Evolutionary conservation across 1,140 invertebrate species (phyloP).

Genomic region (Holotrichia oblita): DNA sequence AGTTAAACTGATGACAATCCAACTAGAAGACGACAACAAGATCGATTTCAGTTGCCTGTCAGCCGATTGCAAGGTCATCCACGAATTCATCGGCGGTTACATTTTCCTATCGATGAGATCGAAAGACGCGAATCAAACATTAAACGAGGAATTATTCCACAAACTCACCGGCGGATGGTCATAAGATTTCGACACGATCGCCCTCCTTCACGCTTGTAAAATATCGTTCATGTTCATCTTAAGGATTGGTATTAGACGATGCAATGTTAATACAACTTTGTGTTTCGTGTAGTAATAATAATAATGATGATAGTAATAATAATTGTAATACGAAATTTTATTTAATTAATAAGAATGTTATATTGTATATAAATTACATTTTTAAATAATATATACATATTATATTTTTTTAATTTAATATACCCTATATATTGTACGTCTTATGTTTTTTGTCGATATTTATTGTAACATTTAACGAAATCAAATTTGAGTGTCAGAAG

Average conservation of each 20-base stretch:
- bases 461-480: no score
- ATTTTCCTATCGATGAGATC: slow-evolving; percentile 98
- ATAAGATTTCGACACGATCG: slow-evolving; percentile 65
- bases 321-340: no score
- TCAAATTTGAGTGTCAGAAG: no score
- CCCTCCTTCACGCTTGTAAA: neutral
- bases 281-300: slow-evolving; percentile 13
- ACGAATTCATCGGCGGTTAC: slow-evolving; percentile 99
- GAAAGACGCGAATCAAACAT: slow-evolving; percentile 96
- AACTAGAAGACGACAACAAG: slow-evolving; percentile 92
- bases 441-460: neutral
- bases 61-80: slow-evolving; percentile 97
- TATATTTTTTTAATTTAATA: slow-evolving; percentile 31
- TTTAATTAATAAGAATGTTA: slow-evolving; percentile 5
- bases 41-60: slow-evolving; percentile 94
- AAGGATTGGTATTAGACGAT: slow-evolving; percentile 5
- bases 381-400: neutral
- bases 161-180: slow-evolving; percentile 97
- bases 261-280: neutral
- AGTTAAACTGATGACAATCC: slow-evolving; percentile 97
- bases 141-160: slow-evolving; percentile 98
- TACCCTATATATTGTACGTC: no score
- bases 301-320: neutral
- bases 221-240: no score
- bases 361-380: slow-evolving; percentile 16